These are phyloP conservation scores for Streblospio benedicti DNA, from an alignment of 1,140 invertebrate species.

Conservation along the genomic window DNA sequence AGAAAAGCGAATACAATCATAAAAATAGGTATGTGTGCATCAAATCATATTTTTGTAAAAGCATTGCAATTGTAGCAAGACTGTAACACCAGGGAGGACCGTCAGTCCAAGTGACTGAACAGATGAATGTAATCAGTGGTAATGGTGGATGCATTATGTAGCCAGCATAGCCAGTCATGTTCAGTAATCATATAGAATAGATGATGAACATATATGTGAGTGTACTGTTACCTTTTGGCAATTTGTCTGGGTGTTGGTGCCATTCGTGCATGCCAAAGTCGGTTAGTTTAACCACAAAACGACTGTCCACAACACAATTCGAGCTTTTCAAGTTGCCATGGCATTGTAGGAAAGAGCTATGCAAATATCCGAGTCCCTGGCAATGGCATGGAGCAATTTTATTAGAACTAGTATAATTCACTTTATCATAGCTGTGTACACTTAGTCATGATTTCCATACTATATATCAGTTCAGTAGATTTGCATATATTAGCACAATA, in stretches of 20 bases:
- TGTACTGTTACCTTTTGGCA: too few species aligned
- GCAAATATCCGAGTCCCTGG: slow-evolving; percentile 86
- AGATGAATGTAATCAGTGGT: too few species aligned
- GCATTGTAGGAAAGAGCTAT: slow-evolving; percentile 76
- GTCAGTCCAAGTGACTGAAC: too few species aligned
- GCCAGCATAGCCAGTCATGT: too few species aligned
- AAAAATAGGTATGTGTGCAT: too few species aligned
- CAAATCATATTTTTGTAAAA: too few species aligned
- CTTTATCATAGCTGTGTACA: neutral
- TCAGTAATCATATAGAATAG: too few species aligned
- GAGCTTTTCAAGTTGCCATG: slow-evolving; percentile 93
- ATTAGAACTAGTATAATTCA: neutral
- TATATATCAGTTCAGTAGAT: neutral
- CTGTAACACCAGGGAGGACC: too few species aligned
- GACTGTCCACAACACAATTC: slow-evolving; percentile 93
- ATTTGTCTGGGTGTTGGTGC: neutral
- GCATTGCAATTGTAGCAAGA: too few species aligned
- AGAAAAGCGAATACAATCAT: too few species aligned
- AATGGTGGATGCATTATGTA: too few species aligned
- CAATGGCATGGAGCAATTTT: neutral
- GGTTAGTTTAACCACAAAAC: slow-evolving; percentile 93
- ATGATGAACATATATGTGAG: too few species aligned
- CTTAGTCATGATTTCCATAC: neutral
- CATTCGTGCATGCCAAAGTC: slow-evolving; percentile 75
- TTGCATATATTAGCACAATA: neutral